phyloP scores from a whole-genome alignment of 2,113 vertebrate species.

The Scytalopus superciliaris region DNA sequence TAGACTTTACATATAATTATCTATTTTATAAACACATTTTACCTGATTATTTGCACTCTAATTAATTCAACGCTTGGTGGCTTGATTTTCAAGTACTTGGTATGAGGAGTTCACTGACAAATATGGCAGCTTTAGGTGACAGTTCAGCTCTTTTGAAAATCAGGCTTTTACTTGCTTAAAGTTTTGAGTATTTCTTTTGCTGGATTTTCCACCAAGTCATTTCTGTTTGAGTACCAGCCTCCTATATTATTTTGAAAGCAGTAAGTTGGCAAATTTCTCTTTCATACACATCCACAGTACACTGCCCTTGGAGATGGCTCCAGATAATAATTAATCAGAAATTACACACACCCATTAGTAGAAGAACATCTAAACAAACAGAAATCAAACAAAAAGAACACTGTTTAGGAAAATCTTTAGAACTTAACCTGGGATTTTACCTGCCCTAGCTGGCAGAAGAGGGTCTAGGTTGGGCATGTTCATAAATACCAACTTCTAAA shows the following conservation, averaged over 20 bases:
- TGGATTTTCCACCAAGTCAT: neutral
- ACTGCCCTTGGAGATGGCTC: neutral
- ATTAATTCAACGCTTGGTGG: neutral
- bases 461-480: neutral
- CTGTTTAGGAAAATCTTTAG: neutral
- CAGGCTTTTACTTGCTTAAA: neutral
- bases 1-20: neutral
- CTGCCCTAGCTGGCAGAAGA: neutral
- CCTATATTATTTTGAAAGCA: no score
- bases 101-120: neutral
- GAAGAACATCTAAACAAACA: neutral
- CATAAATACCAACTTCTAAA: neutral
- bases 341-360: neutral
- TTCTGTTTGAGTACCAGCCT: neutral
- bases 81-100: neutral
- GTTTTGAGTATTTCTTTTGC: neutral
- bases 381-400: neutral
- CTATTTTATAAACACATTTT: neutral
- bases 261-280: neutral
- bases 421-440: neutral
- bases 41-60: neutral
- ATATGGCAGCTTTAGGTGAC: neutral
- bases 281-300: neutral
- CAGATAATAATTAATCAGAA: neutral
- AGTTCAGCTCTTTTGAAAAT: neutral